Base-by-base conservation (phyloP, 2,113 vertebrate genomes). In the Diglossa brunneiventris region DNA sequence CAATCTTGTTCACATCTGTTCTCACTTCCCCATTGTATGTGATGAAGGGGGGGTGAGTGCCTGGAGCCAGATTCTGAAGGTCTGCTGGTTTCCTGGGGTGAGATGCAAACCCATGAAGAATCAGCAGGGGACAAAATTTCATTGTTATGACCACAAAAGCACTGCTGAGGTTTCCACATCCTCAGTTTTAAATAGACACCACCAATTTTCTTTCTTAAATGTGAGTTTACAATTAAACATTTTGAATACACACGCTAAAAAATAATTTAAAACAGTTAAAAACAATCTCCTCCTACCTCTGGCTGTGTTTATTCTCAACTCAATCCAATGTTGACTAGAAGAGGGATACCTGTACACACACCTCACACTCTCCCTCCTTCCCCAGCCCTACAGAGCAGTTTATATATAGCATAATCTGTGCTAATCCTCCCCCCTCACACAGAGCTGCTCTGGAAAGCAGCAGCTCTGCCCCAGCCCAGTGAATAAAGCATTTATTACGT, bases 1-100 rank as follows among this genome's bases (percentile, higher is more conserved):
- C 99, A 58, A 99, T 99, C 98, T 99, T 99, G 98, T 99, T 99
- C 89, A 99, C 99, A 52, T 99, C 99, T 2, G 99, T 99, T 97
- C 98, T 99, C 96, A 99, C 99, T 92, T 99, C 99, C 27, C 98
- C 98, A 18, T 99, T 99, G 97, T 98, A 99, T 41, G 99, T 99
- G 96, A 99, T 98, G 97, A 99, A 99, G 77, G 99, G 99, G 0
- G 99, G 99, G 96, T 99, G 99, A 28, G 99, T 99, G 95, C 99
- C 99, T 1, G 99, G 99, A 94, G 99, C 99, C 97, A 99, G 97
- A 92, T 99, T 99, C 96, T 99, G 99, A 69, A 99, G 98, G 95
- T 99, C 99, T 53, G 99, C 99, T 64, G 99, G 99, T 97, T 99
- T 99, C 97, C 99, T 99, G 94, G 94, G 72, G 83, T 26, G 78